A percentile compares a stretch with the other conserved stretches of the same genome.
Evolutionary conservation across 2,113 vertebrate species (phyloP).

Genomic region (Australoheros scitulus): DNA sequence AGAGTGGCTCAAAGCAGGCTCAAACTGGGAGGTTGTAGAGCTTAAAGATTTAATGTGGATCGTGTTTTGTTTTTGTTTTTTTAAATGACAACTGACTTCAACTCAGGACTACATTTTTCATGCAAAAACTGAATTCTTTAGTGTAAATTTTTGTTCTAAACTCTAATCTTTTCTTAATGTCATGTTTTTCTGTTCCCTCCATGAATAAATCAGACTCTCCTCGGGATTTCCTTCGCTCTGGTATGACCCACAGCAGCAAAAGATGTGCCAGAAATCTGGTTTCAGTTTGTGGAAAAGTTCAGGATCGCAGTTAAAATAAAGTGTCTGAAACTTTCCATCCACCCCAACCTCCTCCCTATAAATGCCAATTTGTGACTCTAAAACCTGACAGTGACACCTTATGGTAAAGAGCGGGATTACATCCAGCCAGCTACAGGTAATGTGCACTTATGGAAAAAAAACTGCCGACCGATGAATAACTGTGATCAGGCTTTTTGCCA

Average conservation of each 20-base stretch:
- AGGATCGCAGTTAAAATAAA: too few relatives aligned
- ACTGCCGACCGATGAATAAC: too few relatives aligned
- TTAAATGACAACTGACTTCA: not conserved
- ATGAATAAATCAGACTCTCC: not conserved
- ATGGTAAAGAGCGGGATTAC: too few relatives aligned
- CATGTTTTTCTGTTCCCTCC: fast-evolving
- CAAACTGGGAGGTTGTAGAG: not conserved
- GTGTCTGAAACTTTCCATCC: not conserved
- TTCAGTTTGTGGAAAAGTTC: not conserved
- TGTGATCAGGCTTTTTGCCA: too few relatives aligned
- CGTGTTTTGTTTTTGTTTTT: not conserved
- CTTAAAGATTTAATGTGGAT: not conserved
- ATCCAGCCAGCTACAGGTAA: too few relatives aligned
- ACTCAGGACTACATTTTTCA: not conserved
- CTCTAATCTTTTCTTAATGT: not conserved
- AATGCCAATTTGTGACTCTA: not conserved
- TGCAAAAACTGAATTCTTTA: not conserved
- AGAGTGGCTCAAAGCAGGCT: not conserved
- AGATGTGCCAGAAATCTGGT: not conserved
- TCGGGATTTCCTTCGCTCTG: fast-evolving
- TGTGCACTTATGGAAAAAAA: too few relatives aligned
- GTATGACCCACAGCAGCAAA: not conserved
- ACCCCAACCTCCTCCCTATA: not conserved
- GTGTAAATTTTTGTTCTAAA: too few relatives aligned
- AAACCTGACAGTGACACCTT: too few relatives aligned